Percentiles rank a stretch among this genome's conserved stretches.
These are phyloP conservation scores for Cochlearius cochlearius DNA, from an alignment of 2,113 vertebrate genomes.

Conservation along the genomic window DNA sequence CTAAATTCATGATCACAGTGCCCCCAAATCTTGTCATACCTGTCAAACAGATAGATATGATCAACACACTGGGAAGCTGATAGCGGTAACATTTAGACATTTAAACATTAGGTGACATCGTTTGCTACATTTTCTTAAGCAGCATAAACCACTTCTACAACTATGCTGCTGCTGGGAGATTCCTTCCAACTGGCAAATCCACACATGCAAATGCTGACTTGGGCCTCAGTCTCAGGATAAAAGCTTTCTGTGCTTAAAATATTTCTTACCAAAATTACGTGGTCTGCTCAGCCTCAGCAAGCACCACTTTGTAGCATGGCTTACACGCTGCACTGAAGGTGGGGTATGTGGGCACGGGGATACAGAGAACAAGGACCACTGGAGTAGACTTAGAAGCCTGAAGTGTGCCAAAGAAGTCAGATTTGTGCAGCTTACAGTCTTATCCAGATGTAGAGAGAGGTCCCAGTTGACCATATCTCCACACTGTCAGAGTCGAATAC, in stretches of 20 bases:
- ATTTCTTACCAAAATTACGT: neutral
- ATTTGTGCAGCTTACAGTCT: neutral
- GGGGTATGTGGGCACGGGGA: fast-evolving
- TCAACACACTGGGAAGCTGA: neutral
- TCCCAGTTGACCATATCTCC: neutral
- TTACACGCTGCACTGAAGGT: neutral
- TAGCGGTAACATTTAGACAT: neutral
- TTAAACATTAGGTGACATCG: neutral
- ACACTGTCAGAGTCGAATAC: neutral
- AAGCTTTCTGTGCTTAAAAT: neutral
- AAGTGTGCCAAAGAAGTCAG: neutral
- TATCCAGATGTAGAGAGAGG: neutral
- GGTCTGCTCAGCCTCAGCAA: neutral
- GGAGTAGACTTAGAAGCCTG: neutral
- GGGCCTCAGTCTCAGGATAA: neutral
- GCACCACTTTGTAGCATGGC: fast-evolving
- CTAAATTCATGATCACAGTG: neutral
- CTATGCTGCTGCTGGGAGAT: neutral
- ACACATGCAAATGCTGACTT: neutral
- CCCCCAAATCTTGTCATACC: neutral
- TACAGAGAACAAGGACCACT: neutral
- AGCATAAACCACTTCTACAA: neutral
- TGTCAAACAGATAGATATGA: neutral
- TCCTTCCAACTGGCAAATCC: neutral
- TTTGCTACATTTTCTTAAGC: neutral